Percentiles rank a stretch among this genome's conserved stretches.
These are phyloP conservation scores for Micrasema minimum DNA, from an alignment of 1,140 invertebrate genomes.

Conservation along the genomic window DNA sequence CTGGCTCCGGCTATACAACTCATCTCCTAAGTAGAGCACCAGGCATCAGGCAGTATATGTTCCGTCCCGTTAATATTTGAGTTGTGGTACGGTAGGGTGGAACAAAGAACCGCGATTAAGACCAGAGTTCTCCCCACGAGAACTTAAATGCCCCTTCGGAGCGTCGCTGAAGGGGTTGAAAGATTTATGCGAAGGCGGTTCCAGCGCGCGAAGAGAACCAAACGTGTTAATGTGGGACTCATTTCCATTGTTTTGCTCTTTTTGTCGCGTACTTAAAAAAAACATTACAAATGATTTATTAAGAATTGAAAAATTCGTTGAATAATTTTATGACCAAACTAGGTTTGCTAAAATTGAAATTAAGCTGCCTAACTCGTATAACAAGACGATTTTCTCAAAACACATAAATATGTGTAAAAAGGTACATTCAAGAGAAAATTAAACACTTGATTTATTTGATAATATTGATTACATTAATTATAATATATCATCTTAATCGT, in stretches of 20 bases:
- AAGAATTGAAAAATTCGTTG: background rate
- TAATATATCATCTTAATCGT: no score
- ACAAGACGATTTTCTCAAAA: no score
- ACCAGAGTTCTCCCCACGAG: conserved; percentile 42
- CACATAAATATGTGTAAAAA: no score
- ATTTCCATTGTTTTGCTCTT: conserved; percentile 8
- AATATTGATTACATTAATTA: no score
- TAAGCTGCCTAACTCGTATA: no score
- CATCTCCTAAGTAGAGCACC: no score
- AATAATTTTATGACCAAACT: no score
- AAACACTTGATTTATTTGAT: no score
- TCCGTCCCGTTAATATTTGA: conserved; percentile 50
- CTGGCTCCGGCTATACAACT: no score
- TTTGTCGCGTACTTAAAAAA: no score
- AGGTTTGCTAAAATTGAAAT: no score
- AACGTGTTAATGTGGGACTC: background rate
- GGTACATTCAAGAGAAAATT: no score
- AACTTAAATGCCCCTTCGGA: conserved; percentile 38
- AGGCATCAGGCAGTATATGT: conserved; percentile 10
- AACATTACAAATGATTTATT: background rate
- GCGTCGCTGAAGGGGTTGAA: conserved; percentile 27
- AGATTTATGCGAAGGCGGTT: conserved; percentile 43
- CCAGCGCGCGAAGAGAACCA: background rate
- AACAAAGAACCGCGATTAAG: conserved; percentile 52
- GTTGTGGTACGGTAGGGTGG: conserved; percentile 31